Evolutionary conservation across 92 coral and sea anemone species (phyloP).

Genomic region (Anthopleura xanthogrammica): DNA sequence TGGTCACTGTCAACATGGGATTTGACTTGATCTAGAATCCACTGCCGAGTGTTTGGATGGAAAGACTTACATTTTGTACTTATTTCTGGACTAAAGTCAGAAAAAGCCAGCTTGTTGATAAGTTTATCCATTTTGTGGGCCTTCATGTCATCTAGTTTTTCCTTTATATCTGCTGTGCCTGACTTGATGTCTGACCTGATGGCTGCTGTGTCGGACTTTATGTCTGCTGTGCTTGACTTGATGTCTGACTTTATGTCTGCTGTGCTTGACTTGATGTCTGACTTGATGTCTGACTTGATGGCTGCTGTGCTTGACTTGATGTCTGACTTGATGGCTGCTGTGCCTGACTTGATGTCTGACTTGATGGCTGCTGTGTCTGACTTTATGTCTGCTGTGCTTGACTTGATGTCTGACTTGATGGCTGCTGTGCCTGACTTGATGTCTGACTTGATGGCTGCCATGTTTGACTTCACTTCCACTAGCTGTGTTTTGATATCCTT

Average conservation of each 20-base stretch:
- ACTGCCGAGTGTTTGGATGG: conserved; percentile 25
- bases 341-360: too few species aligned
- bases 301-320: not conserved
- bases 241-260: not conserved
- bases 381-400: too few species aligned
- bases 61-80: not conserved
- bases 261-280: not conserved
- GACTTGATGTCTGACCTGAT: not conserved
- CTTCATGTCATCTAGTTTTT: too few species aligned
- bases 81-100: not conserved
- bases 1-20: conserved; percentile 5
- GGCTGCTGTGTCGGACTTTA: not conserved
- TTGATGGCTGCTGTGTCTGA: too few species aligned
- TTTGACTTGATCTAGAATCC: conserved; percentile 29
- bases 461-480: not conserved
- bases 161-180: not conserved
- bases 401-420: not conserved
- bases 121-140: not conserved
- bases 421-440: not conserved
- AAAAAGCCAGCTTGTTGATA: not conserved
- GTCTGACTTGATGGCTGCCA: not conserved
- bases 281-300: not conserved
- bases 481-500: conserved; percentile 6
- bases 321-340: not conserved
- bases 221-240: too few species aligned